Percentiles rank a stretch among this genome's conserved stretches.
phyloP scores from a whole-genome alignment of 2,113 vertebrate genomes.

The Corynorhinus townsendii region DNA sequence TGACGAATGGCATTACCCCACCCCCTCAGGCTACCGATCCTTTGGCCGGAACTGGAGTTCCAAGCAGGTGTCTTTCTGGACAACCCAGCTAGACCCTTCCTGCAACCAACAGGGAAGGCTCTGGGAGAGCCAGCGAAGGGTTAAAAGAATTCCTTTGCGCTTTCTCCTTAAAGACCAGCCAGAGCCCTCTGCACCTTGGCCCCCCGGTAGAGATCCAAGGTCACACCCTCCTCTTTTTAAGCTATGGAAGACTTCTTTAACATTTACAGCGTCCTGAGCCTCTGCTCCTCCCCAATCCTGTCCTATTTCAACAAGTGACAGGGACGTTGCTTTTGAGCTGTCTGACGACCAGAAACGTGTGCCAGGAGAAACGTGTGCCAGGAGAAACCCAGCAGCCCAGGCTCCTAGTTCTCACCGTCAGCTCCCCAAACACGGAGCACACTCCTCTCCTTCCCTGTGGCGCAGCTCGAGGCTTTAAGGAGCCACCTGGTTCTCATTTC shows the following conservation, averaged over 20 bases:
- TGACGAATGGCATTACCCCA: neutral
- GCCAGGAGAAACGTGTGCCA: conserved; percentile 11
- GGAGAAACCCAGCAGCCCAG: conserved; percentile 9
- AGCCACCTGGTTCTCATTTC: conserved; percentile 77
- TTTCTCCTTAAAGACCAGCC: neutral
- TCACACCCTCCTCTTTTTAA: neutral
- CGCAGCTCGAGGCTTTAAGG: conserved; percentile 60
- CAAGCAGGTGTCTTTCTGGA: neutral
- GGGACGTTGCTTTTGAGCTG: neutral
- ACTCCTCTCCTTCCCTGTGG: neutral
- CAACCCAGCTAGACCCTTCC: neutral
- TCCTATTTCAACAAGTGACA: conserved; percentile 15
- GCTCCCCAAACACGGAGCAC: neutral
- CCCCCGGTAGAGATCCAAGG: neutral
- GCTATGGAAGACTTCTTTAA: conserved; percentile 25
- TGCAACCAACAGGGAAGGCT: neutral
- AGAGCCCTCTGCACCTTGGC: neutral
- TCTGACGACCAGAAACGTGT: conserved; percentile 2
- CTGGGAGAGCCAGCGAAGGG: neutral
- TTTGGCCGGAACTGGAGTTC: neutral
- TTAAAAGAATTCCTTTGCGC: neutral
- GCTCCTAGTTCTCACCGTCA: neutral
- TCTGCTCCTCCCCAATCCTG: conserved; percentile 18
- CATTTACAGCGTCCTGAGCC: neutral
- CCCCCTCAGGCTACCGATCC: neutral